Evolutionary conservation across 2,888 invertebrate genomes (phyloP).

Genomic region (Melolontha melolontha): DNA sequence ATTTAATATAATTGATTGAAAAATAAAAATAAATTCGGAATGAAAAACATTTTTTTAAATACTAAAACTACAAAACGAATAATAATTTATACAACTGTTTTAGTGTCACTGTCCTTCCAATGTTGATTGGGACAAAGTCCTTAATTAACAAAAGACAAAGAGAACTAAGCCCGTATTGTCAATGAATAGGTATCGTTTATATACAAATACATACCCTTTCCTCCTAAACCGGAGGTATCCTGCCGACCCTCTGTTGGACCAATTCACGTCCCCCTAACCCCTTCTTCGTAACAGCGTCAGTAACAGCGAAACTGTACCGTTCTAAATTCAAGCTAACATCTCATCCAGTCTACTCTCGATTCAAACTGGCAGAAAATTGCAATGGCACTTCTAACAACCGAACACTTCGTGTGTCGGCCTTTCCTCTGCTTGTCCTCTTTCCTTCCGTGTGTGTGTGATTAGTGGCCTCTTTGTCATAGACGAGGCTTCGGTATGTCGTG

Average conservation of each 20-base stretch:
- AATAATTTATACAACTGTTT: constrained; percentile 41
- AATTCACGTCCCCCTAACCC: constrained; percentile 6
- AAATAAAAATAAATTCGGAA: too few species aligned
- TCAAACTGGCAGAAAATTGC: constrained; percentile 44
- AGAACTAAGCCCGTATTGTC: constrained; percentile 62
- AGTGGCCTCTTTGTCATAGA: too few species aligned
- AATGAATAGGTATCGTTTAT: constrained; percentile 62
- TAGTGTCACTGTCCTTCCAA: constrained; percentile 46
- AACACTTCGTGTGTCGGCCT: constrained; percentile 32
- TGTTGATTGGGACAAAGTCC: constrained; percentile 58
- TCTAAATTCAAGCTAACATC: constrained; percentile 25
- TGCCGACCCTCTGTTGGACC: too few species aligned
- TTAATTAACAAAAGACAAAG: constrained; percentile 64
- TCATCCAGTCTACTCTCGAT: constrained; percentile 38
- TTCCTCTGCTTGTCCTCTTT: constrained; percentile 38
- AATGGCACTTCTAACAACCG: constrained; percentile 31
- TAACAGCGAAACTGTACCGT: neutral
- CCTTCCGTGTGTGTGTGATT: neutral
- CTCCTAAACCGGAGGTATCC: neutral
- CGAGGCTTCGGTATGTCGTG: too few species aligned
- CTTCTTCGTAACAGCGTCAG: constrained; percentile 13
- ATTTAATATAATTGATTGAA: too few species aligned
- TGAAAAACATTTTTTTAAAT: too few species aligned
- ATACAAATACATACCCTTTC: constrained; percentile 49
- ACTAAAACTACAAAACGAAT: neutral